phyloP scores from a whole-genome alignment of 1,140 invertebrate genomes.

The Drosophila quadrilineata region DNA sequence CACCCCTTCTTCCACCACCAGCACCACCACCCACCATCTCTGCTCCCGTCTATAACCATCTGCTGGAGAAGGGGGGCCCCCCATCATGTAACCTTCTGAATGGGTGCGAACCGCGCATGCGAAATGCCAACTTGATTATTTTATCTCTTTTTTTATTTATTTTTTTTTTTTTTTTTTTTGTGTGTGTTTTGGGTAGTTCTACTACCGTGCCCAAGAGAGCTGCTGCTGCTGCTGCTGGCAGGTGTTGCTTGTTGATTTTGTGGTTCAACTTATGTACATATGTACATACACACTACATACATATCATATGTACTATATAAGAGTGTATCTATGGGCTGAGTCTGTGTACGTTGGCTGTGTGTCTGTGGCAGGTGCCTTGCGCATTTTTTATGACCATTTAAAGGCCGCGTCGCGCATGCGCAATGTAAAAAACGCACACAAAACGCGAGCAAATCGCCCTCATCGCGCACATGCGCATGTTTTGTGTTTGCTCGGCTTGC shows the following conservation, averaged over 20 bases:
- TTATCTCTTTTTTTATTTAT: not conserved
- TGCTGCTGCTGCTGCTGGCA: not conserved
- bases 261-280: too few relatives aligned
- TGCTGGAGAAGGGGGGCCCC: too few relatives aligned
- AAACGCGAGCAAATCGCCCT: constrained; percentile 60
- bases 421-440: constrained; percentile 39
- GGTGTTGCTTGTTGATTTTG: not conserved
- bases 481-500: too few relatives aligned
- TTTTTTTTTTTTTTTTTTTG: constrained; percentile 9
- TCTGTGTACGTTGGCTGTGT: too few relatives aligned
- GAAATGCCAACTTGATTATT: constrained; percentile 38
- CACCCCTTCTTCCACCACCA: not conserved
- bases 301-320: not conserved
- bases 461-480: constrained; percentile 13
- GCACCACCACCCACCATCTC: not conserved
- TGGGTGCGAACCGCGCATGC: constrained; percentile 56
- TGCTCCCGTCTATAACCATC: too few relatives aligned
- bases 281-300: not conserved
- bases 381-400: constrained; percentile 64
- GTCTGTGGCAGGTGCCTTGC: constrained; percentile 29
- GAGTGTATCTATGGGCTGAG: too few relatives aligned
- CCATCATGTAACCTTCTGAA: constrained; percentile 65
- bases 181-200: constrained; percentile 57
- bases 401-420: constrained; percentile 54
- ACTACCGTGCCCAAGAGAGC: constrained; percentile 22